Base-by-base conservation (phyloP, 2,797 vertebrate genomes). In the Lateolabrax maculatus region DNA sequence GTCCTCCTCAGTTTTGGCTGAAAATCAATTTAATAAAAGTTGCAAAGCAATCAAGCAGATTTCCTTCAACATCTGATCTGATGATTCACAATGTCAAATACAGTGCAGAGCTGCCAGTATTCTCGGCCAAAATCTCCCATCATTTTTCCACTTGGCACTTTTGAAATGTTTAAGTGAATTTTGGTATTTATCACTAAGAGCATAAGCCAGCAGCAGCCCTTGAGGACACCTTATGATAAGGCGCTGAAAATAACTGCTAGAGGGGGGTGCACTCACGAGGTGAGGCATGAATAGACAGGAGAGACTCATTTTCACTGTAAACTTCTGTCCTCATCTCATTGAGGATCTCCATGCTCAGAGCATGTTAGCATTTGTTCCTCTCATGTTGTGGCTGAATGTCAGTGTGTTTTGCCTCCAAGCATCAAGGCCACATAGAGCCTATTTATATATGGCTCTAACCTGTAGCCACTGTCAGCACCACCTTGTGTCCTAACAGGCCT, bases 331-430 rank as follows among this genome's bases (percentile, higher is more conserved):
- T 65, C 34, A n/a, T 74, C 19, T 52, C n/a, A 27, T 77, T 58
- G 62, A 67, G 16, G 3, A 12, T 36, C 41, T 56, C 52, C 53
- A 55, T 41, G 70, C 70, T 82, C 57, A 62, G n/a, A 77, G 68
- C 79, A 55, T 55, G 64, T 79, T 63, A 43, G 52, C 46, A 60
- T 80, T 82, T 70, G 60, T 52, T 81, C 44, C 48, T 77, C 51
- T 81, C 39, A 51, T 84, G 69, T 77, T 83, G 64, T 37, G 52
- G 55, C 57, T 86, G 37, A 81, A 90, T 88, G 51, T 71, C 71
- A 77, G 75, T 60, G 48, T 86, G 70, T 65, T 85, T 75, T 64
- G 41, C 76, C 52, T 75, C 37, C 52, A 6, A 67, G 69, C 69
- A 27, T 56, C 52, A 55, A 53, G 53, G 74, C 52, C 56, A 48